Evolutionary conservation across 2,888 invertebrate species (phyloP), one percentile per base, ranked within the genome.

Genomic region (Arctia plantaginis): DNA sequence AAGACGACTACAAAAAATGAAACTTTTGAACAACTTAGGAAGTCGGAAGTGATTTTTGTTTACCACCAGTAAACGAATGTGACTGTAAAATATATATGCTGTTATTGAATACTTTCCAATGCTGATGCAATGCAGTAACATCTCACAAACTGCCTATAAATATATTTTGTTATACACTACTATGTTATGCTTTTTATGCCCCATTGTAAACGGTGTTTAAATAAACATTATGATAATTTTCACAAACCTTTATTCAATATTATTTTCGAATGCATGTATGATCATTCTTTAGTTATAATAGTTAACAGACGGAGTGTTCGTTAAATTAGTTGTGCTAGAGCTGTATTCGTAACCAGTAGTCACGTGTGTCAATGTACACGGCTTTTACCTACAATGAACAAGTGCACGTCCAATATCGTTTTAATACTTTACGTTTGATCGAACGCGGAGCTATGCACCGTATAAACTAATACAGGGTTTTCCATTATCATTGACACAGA

Each of bases 401-500:
- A 71, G 51, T 76, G 77, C 75, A 75, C 66, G 76, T 74, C 75
- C 74, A 75, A 77, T 81, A 77, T 75, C 66, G 80, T 83, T 85
- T 85, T 85, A 85, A 80, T 85, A 80, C 75, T 68, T 73, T 75
- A 69, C 79, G 81, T 82, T 79, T 72, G 77, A 75, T 76, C 81
- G 87, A 88, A 92, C 91, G 92, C 92, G 91, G 84, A 90, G 90
- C 90, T 89, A 93, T 93, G 93, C 92, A 89, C 92, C 92, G 93
- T 89, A 89, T 88, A 92, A 94, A 92, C 92, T 88, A 92, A 90
- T 89, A 93, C 91, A 92, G 92, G 90, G 93, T 94, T 95, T 94
- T 93, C 94, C 91, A 93, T 92, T 95, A 94, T 91, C 95, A 95
- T 94, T 95, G 95, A 95, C 95, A 95, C 94, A 93, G 93, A 94